Conservation (phyloP, 1,140 invertebrate species). For the Drosophila athabasca region DNA sequence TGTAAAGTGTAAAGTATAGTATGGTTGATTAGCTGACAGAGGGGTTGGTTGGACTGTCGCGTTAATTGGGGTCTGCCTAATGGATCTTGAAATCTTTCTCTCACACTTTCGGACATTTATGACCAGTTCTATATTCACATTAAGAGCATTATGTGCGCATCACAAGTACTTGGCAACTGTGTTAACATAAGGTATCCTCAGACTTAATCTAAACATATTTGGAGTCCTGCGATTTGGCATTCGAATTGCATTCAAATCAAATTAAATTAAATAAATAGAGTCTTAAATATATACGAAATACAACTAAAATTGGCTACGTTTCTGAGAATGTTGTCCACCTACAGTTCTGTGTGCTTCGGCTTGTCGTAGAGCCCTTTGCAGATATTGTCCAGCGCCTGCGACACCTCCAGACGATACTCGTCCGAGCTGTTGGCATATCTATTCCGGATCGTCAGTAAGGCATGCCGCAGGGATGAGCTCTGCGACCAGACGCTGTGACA, state of each 20-base stretch:
- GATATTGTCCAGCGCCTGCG: conserved; percentile 46
- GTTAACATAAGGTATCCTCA: conserved; percentile 2
- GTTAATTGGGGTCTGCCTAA: neutral
- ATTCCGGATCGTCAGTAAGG: conserved; percentile 63
- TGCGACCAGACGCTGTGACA: conserved; percentile 65
- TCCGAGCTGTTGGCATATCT: conserved; percentile 61
- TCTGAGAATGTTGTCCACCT: conserved; percentile 4
- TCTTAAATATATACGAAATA: conserved; percentile 6
- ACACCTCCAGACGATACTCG: conserved; percentile 69
- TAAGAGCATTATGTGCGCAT: conserved; percentile 47
- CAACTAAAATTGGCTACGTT: conserved; percentile 30
- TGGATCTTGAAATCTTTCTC: neutral
- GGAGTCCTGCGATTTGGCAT: conserved; percentile 28
- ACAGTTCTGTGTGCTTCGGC: conserved; percentile 63
- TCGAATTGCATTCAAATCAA: conserved; percentile 35
- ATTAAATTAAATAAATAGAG: conserved; percentile 32
- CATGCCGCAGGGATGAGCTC: conserved; percentile 56
- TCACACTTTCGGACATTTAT: conserved; percentile 3
- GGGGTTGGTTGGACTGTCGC: no score
- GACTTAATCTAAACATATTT: conserved; percentile 18
- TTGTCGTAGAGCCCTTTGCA: conserved; percentile 58
- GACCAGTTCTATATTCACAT: conserved; percentile 20
- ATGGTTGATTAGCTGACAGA: no score
- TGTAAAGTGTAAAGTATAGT: neutral
- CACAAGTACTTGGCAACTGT: conserved; percentile 50